Conservation (phyloP, 2,797 vertebrate genomes). For the Thaleichthys pacificus region DNA sequence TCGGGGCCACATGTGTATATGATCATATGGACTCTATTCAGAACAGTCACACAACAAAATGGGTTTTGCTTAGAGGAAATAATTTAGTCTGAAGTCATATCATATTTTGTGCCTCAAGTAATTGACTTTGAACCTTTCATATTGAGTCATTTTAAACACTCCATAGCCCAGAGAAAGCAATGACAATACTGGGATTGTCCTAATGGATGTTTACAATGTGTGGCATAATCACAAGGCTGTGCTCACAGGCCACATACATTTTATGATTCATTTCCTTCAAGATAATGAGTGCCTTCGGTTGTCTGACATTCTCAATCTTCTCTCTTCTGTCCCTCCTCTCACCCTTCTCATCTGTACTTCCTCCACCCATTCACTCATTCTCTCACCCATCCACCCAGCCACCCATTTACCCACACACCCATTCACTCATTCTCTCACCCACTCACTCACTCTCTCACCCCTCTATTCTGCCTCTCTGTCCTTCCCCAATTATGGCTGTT, state of each 20-base stretch:
- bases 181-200: neutral
- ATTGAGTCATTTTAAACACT: conserved; percentile 23
- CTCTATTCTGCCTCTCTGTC: neutral
- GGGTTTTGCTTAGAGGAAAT: conserved; percentile 4
- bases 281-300: neutral
- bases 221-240: neutral
- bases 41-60: neutral
- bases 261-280: neutral
- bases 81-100: conserved; percentile 8
- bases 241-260: neutral
- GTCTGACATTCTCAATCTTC: neutral
- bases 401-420: neutral
- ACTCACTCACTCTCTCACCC: neutral
- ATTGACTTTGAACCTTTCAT: conserved; percentile 33
- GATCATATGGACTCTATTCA: conserved; percentile 2
- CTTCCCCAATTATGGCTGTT: conserved; percentile 10
- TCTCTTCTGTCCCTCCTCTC: neutral
- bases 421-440: neutral
- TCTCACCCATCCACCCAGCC: neutral
- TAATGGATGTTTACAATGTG: conserved; percentile 9
- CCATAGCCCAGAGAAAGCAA: conserved; percentile 3
- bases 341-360: neutral
- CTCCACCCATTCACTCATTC: neutral
- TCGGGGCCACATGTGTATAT: neutral
- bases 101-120: conserved; percentile 13